Conservation (phyloP, 1,140 invertebrate species). For the Penaeus vannamei region DNA sequence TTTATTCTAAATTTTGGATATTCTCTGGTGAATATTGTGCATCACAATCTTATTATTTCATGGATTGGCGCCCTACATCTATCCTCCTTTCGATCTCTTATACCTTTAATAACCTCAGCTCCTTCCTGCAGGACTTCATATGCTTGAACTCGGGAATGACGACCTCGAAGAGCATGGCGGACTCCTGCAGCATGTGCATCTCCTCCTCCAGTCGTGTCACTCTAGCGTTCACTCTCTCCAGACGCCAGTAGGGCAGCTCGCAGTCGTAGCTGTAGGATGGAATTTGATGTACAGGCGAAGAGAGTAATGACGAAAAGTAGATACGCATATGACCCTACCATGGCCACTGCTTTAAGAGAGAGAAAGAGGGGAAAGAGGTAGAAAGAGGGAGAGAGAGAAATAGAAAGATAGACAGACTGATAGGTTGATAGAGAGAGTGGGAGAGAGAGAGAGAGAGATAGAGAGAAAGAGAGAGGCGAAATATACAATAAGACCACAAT, state of each 20-base stretch:
- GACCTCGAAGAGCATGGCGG: slow-evolving; percentile 94
- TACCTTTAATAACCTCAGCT: slow-evolving; percentile 90
- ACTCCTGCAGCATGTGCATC: slow-evolving; percentile 88
- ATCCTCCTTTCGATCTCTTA: not conserved
- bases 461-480: no score
- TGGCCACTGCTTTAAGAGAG: no score
- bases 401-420: no score
- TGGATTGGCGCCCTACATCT: not conserved
- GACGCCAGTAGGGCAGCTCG: slow-evolving; percentile 81
- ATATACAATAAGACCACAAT: no score
- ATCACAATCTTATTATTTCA: no score
- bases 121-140: slow-evolving; percentile 90
- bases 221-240: slow-evolving; percentile 86
- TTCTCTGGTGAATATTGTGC: no score
- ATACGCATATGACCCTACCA: no score
- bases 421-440: no score
- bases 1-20: no score
- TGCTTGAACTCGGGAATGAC: slow-evolving; percentile 94
- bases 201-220: slow-evolving; percentile 85
- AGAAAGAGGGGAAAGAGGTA: no score
- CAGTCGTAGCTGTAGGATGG: slow-evolving; percentile 86
- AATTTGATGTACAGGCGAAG: not conserved
- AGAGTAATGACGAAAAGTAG: not conserved
- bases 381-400: no score
- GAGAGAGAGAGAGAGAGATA: no score